A percentile compares a stretch with the other conserved stretches of the same genome.
These are phyloP conservation scores for Hydrotaea diabolus DNA, from an alignment of 2,888 invertebrate genomes.

Conservation along the genomic window DNA sequence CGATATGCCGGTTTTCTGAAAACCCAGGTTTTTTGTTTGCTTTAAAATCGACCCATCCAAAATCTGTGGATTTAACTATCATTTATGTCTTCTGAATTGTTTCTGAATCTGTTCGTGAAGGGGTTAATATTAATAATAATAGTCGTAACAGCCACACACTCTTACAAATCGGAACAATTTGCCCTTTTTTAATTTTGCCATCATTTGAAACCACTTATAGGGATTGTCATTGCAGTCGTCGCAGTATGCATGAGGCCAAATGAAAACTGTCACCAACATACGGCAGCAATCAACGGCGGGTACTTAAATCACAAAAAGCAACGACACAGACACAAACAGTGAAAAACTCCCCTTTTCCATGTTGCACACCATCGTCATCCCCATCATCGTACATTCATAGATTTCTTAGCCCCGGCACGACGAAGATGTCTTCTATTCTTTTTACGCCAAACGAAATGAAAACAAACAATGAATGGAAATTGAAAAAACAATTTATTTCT, in stretches of 20 bases:
- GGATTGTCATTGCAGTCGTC: constrained; percentile 46
- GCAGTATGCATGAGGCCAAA: constrained; percentile 63
- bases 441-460: constrained; percentile 10
- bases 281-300: constrained; percentile 73
- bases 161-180: not conserved
- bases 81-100: no score
- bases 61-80: no score
- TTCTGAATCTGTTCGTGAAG: not conserved
- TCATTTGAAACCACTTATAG: constrained; percentile 59
- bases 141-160: not conserved
- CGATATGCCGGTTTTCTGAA: no score
- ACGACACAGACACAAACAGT: constrained; percentile 1
- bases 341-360: constrained; percentile 12
- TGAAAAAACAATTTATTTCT: constrained; percentile 51
- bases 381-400: not conserved
- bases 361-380: not conserved
- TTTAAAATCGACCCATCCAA: no score
- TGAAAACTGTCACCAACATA: constrained; percentile 77
- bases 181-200: constrained; percentile 23
- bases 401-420: constrained; percentile 17
- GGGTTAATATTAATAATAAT: not conserved
- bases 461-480: constrained; percentile 26
- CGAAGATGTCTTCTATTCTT: not conserved
- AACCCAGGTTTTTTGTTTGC: no score
- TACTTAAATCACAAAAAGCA: constrained; percentile 50